Base-by-base conservation (phyloP, 2,113 vertebrate genomes). In the Dascyllus trimaculatus region DNA sequence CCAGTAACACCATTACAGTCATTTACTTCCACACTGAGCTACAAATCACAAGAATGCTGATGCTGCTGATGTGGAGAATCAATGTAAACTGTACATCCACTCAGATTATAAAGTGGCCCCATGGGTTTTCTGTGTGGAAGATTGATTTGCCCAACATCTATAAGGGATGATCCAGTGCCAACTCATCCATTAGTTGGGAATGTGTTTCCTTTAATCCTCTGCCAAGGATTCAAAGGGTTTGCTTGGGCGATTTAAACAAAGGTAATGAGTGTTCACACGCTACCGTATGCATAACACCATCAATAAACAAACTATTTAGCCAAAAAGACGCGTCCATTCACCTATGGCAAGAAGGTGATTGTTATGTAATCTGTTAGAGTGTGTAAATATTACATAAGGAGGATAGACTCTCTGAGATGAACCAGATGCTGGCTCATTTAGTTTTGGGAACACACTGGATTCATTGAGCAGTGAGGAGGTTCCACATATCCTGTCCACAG, bases 321-420 rank as follows among this genome's bases (percentile, higher is more conserved):
- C 0, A 58, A 25, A 64, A 66, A 15, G 21, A 9, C 70, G 46
- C 0, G 19, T 52, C 11, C 22, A 57, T 54, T 72, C n/a, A 71
- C 75, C 51, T 48, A 5, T 2, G 38, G 35, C 40, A 14, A 22
- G 18, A 70, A 68, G 69, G 60, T 68, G 82, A 75, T 80, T 85
- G 54, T 86, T 87, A 85, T 62, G 48, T 81, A 88, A 88, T 82
- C 54, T 21, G 64, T 84, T 60, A 25, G 38, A 46, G 22, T 58
- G 58, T 45, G 62, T 77, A 85, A 86, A 85, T 82, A 81, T 92
- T 91, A 80, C 75, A 79, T 84, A 90, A 89, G 9, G 14, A 71
- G 61, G 85, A 86, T 69, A 64, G 63, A 46, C 71, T 51, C n/a
- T 38, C 59, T 88, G 86, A 91, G 78, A 85, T 75, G 71, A 88